phyloP scores from a whole-genome alignment of 2,888 invertebrate species.

The Lasioglossum oenotherae region DNA sequence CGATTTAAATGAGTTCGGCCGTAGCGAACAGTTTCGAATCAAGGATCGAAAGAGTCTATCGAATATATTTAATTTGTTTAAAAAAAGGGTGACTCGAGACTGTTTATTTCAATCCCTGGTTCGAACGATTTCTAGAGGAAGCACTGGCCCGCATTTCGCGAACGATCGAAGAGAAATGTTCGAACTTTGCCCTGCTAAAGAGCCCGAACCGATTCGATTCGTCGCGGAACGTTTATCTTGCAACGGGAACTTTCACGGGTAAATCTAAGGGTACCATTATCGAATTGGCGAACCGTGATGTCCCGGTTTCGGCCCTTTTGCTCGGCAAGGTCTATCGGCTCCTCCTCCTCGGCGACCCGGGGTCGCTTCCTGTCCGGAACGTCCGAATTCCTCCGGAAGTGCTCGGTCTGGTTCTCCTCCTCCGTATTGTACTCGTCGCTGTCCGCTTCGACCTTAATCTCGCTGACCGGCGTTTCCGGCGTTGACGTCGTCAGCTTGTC shows the following conservation, averaged over 20 bases:
- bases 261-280: background rate
- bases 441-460: conserved; percentile 70
- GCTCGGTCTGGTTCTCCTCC: conserved; percentile 52
- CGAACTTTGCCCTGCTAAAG: background rate
- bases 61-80: background rate
- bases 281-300: background rate
- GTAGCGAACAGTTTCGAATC: background rate
- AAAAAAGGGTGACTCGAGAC: background rate
- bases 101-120: background rate
- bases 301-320: conserved; percentile 41
- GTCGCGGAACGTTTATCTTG: background rate
- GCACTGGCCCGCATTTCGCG: background rate
- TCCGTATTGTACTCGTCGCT: conserved; percentile 61
- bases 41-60: background rate
- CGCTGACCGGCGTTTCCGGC: conserved; percentile 51
- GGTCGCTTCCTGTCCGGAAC: background rate
- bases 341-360: conserved; percentile 42
- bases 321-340: conserved; percentile 60
- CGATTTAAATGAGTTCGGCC: background rate
- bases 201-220: background rate
- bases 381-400: conserved; percentile 14
- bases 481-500: conserved; percentile 62
- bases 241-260: background rate
- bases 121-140: background rate
- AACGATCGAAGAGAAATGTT: background rate